These are phyloP conservation scores for Andrena chrysosceles DNA, from an alignment of 2,888 invertebrate genomes.

Conservation along the genomic window DNA sequence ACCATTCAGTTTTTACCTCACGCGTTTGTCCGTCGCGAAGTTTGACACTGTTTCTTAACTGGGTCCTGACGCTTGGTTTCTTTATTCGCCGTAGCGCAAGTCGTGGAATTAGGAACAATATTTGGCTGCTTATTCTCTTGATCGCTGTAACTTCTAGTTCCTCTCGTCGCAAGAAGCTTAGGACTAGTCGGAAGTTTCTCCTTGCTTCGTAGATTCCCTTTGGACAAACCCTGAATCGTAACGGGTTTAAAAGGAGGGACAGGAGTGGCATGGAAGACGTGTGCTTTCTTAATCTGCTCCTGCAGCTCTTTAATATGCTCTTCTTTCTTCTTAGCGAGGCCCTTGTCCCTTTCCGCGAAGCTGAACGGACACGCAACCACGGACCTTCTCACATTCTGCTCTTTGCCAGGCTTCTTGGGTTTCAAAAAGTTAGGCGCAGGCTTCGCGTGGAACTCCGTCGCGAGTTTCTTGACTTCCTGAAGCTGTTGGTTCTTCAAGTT, in stretches of 20 bases:
- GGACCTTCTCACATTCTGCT: constrained; percentile 30
- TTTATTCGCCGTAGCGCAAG: not conserved
- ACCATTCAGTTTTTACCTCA: too few relatives aligned
- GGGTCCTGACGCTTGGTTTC: not conserved
- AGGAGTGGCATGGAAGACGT: constrained; percentile 90
- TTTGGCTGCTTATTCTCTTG: constrained; percentile 63
- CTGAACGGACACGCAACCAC: constrained; percentile 81
- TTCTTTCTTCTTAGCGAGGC: constrained; percentile 87
- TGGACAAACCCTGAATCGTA: constrained; percentile 79
- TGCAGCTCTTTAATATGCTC: constrained; percentile 87
- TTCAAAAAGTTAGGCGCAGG: constrained; percentile 86
- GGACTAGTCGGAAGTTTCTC: constrained; percentile 47
- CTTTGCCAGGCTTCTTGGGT: constrained; percentile 21
- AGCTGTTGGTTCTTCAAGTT: constrained; percentile 80
- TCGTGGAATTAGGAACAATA: not conserved
- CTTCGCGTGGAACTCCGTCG: constrained; percentile 87
- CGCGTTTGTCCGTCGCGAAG: constrained; percentile 80
- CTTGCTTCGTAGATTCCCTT: constrained; percentile 72
- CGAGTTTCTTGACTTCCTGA: constrained; percentile 71
- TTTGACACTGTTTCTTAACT: constrained; percentile 80
- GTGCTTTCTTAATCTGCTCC: constrained; percentile 87
- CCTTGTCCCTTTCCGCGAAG: constrained; percentile 89
- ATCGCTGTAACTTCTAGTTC: constrained; percentile 12
- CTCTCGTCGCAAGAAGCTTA: constrained; percentile 19
- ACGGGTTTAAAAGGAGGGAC: constrained; percentile 86